Percentiles rank a stretch among this genome's conserved stretches.
Evolutionary conservation across 2,797 vertebrate genomes (phyloP).

Genomic region (Neopelma chrysocephalum): DNA sequence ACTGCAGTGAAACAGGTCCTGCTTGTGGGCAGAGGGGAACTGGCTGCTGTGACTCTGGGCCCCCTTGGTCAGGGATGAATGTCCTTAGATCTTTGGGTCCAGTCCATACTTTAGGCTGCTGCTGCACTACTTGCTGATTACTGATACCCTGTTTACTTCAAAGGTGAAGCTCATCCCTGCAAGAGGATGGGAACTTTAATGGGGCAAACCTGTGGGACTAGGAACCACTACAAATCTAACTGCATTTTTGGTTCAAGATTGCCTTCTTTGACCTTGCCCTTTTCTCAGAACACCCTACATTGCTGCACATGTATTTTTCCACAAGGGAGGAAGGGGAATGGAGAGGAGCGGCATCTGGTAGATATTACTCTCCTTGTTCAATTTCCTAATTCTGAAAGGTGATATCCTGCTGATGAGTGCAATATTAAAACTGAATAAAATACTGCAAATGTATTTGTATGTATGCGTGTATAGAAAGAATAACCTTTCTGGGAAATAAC

Average conservation of each 20-base stretch:
- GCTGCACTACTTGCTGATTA: slow-evolving; percentile 50
- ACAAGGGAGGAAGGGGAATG: slow-evolving; percentile 66
- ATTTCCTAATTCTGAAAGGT: slow-evolving; percentile 64
- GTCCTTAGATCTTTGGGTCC: not conserved
- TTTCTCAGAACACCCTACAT: slow-evolving; percentile 60
- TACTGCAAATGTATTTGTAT: not conserved
- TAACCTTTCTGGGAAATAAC: not conserved
- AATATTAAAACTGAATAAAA: slow-evolving; percentile 16
- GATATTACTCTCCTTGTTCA: slow-evolving; percentile 69
- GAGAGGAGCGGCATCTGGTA: slow-evolving; percentile 66
- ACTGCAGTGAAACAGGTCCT: not conserved
- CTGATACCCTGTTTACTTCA: slow-evolving; percentile 64
- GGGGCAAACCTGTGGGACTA: slow-evolving; percentile 65
- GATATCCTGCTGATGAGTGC: slow-evolving; percentile 57
- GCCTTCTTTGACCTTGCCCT: slow-evolving; percentile 69
- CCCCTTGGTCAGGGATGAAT: not conserved
- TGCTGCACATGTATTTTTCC: slow-evolving; percentile 68
- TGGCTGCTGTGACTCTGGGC: not conserved
- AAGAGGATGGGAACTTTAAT: slow-evolving; percentile 65
- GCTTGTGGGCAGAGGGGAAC: not conserved
- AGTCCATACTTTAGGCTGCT: not conserved
- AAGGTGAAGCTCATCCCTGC: slow-evolving; percentile 68
- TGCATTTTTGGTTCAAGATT: slow-evolving; percentile 68
- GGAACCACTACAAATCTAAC: slow-evolving; percentile 63
- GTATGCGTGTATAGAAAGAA: not conserved